Percentiles rank a stretch among this genome's conserved stretches.
phyloP scores from a whole-genome alignment of 2,113 vertebrate genomes.

The Dermatemys mawii region DNA sequence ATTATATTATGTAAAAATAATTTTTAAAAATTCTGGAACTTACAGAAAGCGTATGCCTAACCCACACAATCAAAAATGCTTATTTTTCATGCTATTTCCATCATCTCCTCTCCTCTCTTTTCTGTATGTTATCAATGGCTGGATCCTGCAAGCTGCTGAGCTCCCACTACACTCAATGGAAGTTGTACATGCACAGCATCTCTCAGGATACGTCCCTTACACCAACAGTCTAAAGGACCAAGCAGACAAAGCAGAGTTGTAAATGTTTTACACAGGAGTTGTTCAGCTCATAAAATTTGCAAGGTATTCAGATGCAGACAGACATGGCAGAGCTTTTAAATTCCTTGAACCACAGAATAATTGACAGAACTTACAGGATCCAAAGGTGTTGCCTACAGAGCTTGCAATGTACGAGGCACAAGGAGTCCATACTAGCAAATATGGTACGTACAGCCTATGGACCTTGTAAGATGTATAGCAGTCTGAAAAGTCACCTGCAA shows the following conservation, averaged over 20 bases:
- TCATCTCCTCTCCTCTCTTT: not conserved
- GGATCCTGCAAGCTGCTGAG: not conserved
- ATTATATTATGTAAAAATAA: not conserved
- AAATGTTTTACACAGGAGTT: not conserved
- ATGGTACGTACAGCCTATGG: not conserved
- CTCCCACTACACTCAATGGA: not conserved
- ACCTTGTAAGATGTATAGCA: not conserved
- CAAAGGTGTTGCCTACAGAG: not conserved
- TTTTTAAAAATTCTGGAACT: not conserved
- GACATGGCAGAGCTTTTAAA: not conserved
- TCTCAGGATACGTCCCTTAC: not conserved
- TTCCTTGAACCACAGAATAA: not conserved
- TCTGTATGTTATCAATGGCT: not conserved
- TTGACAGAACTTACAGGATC: not conserved
- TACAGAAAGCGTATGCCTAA: not conserved
- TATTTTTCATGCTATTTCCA: not conserved
- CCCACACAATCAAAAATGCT: not conserved
- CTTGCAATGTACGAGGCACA: not conserved
- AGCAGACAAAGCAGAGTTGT: not conserved
- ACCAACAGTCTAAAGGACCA: not conserved
- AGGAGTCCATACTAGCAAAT: not conserved
- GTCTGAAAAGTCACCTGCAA: not conserved
- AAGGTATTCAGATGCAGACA: not conserved
- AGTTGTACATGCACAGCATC: not conserved
- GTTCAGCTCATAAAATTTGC: not conserved